Evolutionary conservation across 1,140 invertebrate species (phyloP).

Genomic region (Macrosteles quadrilineatus): DNA sequence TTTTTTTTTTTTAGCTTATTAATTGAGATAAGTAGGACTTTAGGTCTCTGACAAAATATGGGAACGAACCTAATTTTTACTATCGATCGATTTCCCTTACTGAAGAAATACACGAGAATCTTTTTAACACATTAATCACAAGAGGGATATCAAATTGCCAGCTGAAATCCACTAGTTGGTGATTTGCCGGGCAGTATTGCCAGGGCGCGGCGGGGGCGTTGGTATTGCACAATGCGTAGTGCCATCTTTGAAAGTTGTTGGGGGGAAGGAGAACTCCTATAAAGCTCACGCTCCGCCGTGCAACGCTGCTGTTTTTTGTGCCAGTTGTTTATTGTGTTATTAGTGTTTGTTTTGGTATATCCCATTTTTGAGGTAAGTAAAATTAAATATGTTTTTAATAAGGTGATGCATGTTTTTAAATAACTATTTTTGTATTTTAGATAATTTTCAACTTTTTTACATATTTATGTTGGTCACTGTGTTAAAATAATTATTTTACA

Average conservation of each 20-base stretch:
- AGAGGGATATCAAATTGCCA: no score
- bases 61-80: no score
- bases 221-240: not conserved
- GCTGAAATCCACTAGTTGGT: no score
- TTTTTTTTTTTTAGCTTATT: no score
- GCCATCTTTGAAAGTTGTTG: constrained; percentile 10
- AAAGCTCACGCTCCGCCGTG: not conserved
- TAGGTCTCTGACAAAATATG: no score
- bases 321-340: not conserved
- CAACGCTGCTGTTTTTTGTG: constrained; percentile 7
- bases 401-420: not conserved
- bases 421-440: not conserved
- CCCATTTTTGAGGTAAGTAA: not conserved
- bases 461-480: no score
- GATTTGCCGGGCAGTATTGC: no score
- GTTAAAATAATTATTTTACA: no score
- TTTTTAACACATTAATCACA: no score
- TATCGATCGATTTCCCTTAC: no score
- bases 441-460: not conserved
- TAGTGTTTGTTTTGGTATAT: not conserved
- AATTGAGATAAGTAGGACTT: no score
- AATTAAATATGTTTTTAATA: not conserved
- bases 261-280: not conserved
- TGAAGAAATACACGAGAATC: no score
- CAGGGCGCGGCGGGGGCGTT: not conserved